Evolutionary conservation across 2,113 vertebrate species (phyloP).

Genomic region (Platycercus adscitus): DNA sequence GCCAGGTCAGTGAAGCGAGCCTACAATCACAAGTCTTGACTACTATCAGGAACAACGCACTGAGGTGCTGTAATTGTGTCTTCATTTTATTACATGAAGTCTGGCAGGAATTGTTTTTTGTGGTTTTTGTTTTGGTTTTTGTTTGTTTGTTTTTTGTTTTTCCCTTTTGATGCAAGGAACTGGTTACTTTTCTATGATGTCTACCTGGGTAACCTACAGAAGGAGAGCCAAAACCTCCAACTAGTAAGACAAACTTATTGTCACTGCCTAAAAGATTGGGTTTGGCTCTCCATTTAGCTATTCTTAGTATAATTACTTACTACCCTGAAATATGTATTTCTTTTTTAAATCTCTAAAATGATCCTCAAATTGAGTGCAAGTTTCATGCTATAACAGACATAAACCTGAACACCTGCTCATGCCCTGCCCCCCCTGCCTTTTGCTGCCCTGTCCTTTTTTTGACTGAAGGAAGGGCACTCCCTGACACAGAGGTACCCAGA

Average conservation of each 20-base stretch:
- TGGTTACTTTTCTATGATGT: background rate
- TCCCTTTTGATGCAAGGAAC: background rate
- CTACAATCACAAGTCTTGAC: background rate
- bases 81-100: background rate
- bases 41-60: rapidly evolving
- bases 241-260: background rate
- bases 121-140: background rate
- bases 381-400: background rate
- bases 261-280: background rate
- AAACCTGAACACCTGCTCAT: background rate
- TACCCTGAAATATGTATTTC: background rate
- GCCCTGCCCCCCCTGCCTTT: background rate
- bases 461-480: background rate
- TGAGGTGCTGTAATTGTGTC: rapidly evolving
- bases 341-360: background rate
- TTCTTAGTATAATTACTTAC: background rate
- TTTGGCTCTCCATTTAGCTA: background rate
- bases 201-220: background rate
- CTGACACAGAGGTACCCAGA: background rate
- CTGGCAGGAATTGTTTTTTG: rapidly evolving
- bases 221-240: background rate
- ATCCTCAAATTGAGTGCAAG: background rate
- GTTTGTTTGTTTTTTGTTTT: background rate
- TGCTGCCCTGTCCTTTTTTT: background rate
- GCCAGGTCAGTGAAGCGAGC: background rate